Evolutionary conservation across 2,113 vertebrate genomes (phyloP).

Genomic region (Pitta sordida): DNA sequence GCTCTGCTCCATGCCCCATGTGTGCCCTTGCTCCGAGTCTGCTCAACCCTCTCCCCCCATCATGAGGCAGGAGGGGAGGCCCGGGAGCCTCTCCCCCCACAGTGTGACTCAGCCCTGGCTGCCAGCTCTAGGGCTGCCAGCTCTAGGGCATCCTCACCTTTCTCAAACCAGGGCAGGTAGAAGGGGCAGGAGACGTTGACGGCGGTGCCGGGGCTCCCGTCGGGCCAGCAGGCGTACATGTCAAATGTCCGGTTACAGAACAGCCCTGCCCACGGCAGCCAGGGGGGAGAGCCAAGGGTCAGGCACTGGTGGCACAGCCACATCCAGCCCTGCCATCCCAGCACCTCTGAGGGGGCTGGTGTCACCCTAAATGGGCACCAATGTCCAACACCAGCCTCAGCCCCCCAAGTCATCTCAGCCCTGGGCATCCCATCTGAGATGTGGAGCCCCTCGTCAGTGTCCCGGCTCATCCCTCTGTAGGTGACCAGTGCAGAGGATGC

Average conservation of each 20-base stretch:
- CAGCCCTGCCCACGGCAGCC: neutral
- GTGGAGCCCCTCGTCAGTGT: rapidly evolving
- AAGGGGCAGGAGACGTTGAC: conserved; percentile 83
- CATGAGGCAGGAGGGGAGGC: neutral
- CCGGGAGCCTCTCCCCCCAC: neutral
- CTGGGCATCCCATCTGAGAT: neutral
- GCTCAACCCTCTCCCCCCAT: rapidly evolving
- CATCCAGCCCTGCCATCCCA: neutral
- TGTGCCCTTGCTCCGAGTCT: neutral
- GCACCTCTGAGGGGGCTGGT: neutral
- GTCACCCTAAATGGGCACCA: neutral
- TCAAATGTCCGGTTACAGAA: conserved; percentile 83
- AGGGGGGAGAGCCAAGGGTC: rapidly evolving
- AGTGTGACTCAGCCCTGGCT: neutral
- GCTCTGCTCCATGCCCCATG: rapidly evolving
- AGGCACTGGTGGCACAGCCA: rapidly evolving
- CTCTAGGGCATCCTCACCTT: conserved; percentile 73
- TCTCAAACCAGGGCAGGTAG: conserved; percentile 84
- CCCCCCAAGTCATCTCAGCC: rapidly evolving
- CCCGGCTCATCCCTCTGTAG: rapidly evolving
- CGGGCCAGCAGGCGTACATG: conserved; percentile 85
- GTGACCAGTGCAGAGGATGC: neutral
- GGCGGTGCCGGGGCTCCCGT: conserved; percentile 63
- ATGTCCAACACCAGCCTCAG: neutral
- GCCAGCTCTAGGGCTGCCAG: neutral